These are phyloP conservation scores for Drosophila austrosaltans DNA, from an alignment of 2,888 invertebrate species.

Conservation along the genomic window DNA sequence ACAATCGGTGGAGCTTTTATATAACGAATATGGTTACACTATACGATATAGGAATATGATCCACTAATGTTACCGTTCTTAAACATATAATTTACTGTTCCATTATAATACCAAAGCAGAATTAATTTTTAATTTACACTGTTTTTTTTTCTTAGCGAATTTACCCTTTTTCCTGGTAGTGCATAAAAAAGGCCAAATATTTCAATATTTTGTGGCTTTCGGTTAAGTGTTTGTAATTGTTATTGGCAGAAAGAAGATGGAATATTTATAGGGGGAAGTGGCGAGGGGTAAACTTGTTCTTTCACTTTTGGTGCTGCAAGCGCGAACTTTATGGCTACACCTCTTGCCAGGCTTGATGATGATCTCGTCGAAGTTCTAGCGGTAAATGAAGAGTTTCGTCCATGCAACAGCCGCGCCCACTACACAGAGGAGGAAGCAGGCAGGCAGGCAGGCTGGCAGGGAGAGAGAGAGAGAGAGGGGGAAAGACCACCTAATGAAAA, in stretches of 20 bases:
- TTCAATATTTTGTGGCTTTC: slow-evolving; percentile 19
- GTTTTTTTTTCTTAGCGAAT: background rate
- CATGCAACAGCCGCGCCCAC: slow-evolving; percentile 65
- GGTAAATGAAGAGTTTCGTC: slow-evolving; percentile 71
- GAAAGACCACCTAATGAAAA: slow-evolving; percentile 69
- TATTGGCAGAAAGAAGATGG: slow-evolving; percentile 29
- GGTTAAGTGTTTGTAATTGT: slow-evolving; percentile 57
- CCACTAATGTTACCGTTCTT: too few species aligned
- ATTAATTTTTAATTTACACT: too few species aligned
- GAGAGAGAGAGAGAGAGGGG: too few species aligned
- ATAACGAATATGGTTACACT: too few species aligned
- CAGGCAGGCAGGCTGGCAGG: too few species aligned
- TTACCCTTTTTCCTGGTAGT: slow-evolving; percentile 3
- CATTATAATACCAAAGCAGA: too few species aligned
- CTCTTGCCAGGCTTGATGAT: slow-evolving; percentile 65
- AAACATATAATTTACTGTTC: too few species aligned
- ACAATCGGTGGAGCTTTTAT: too few species aligned
- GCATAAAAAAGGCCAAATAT: slow-evolving; percentile 6
- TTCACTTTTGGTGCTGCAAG: slow-evolving; percentile 66
- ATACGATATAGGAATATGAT: too few species aligned
- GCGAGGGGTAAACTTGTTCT: slow-evolving; percentile 61
- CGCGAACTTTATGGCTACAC: slow-evolving; percentile 81
- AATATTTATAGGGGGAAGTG: background rate
- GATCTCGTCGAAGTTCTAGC: slow-evolving; percentile 66
- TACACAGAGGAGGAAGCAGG: background rate